Evolutionary conservation across 2,797 vertebrate species (phyloP).

Genomic region (Botia almorhae): DNA sequence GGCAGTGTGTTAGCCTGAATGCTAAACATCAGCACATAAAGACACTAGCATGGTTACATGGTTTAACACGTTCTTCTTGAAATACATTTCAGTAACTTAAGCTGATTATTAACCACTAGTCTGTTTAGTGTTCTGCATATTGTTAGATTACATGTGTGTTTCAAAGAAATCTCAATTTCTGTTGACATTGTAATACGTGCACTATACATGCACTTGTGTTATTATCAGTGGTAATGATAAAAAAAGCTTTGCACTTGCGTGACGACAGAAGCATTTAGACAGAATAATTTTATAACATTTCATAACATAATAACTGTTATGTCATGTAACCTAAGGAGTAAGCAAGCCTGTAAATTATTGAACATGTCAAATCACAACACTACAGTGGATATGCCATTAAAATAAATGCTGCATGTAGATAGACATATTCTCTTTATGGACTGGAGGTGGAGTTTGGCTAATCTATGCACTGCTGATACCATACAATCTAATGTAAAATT

Average conservation of each 20-base stretch:
- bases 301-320: too few species aligned
- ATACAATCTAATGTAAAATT: constrained; percentile 34
- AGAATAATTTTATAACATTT: background rate
- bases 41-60: background rate
- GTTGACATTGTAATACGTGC: background rate
- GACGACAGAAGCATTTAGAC: background rate
- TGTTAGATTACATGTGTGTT: too few species aligned
- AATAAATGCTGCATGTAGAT: constrained; percentile 59
- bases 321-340: too few species aligned
- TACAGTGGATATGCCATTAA: constrained; percentile 34
- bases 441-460: constrained; percentile 32
- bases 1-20: constrained; percentile 16
- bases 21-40: constrained; percentile 49
- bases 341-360: constrained; percentile 28
- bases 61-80: background rate
- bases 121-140: background rate
- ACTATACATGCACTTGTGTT: background rate
- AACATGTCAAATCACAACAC: constrained; percentile 64
- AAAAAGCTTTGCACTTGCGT: background rate
- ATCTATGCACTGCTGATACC: constrained; percentile 11
- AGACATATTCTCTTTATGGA: constrained; percentile 24
- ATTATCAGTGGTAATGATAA: background rate
- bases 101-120: background rate
- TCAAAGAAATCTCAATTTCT: background rate
- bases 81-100: background rate